Base-by-base conservation (phyloP, 2,113 vertebrate species). In the Engraulis encrasicolus region DNA sequence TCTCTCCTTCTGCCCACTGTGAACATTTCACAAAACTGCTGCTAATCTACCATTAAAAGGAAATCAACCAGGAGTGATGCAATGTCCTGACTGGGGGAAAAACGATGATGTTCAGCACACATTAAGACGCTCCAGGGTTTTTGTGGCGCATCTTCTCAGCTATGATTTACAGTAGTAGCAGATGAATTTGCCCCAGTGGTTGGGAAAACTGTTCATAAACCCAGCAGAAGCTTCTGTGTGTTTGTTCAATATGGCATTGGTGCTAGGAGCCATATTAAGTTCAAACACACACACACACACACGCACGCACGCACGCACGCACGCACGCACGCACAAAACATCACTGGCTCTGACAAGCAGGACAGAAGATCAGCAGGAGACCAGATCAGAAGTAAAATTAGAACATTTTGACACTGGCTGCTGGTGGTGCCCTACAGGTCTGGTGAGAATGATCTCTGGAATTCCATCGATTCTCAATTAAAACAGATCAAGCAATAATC, bases 131-230 rank as follows among this genome's bases (percentile, higher is more conserved):
- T 74, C 66, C 31, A 27, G 27, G 12, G 12, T 27, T 74, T 74
- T 74, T 27, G 66, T 14, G 31, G 66, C 1, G 14, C 27, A 11
- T 61, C n/a, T n/a, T n/a, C n/a, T 61, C 4, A 61, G 6, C n/a
- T n/a, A 74, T 74, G 23, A 71, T 71, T 12, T 71, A n/a, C n/a
- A n/a, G n/a, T n/a, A 34, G 27, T 74, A 34, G 66, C 27, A 15
- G 1, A 3, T 36, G 66, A 14, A 74, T 3, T 27, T 66, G 58
- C 6, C 58, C 23, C n/a, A 11, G 31, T 27, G 11, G 15, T 6
- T 74, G 66, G 66, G 23, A 74, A 74, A 74, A 27, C 27, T 34
- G 66, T 74, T 54, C 66, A 74, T 74, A 74, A 17, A 74, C 66
- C 66, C 17, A 9, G 6, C 9, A 23, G 6, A 34, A n/a, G 20